Base-by-base conservation (phyloP, 2,797 vertebrate genomes). In the Balearica regulorum region DNA sequence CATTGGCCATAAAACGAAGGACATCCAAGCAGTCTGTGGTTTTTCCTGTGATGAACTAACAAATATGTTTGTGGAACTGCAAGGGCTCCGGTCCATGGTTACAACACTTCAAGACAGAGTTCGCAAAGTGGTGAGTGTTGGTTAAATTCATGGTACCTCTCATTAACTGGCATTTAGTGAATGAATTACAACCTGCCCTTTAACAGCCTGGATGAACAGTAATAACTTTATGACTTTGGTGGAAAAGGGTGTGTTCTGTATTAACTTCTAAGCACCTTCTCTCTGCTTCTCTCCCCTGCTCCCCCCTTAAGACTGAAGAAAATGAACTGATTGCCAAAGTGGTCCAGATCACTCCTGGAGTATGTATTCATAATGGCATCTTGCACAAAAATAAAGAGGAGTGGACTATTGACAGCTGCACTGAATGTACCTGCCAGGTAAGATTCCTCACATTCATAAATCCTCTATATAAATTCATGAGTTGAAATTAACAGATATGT, bases 361-460 rank as follows among this genome's bases (percentile, higher is more conserved):
- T 98, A 2, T 99, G 99, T 97, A 97, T 99, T 86, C 99, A 99
- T 97, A 99, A 99, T 4, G 98, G 99, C 29, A 97, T 99, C 7
- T 89, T 98, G 91, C 98, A 99, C 97, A 98, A 98, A 71, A 98
- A 99, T 90, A 98, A 98, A 21, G 99, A 99, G 2, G 99, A 99
- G 70, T 99, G 99, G 99, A 99, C 99, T 1, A 99, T 99, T 81
- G 99, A 99, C 41, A 98, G 98, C 97, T 99, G 99, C 96, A 99
- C 99, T 0, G 99, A 99, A 97, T 99, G 99, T 96, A 99, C 98
- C 94, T 99, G 99, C 95, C 99, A 99, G 99, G 99, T 99, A 97
- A 92, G 58, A 92, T 68, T 83, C 73, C 35, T 81, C 35, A 22
- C 25, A 19, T 85, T 49, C 44, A 25, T 21, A n/a, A 37, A 48